Evolutionary conservation across 1,140 invertebrate species (phyloP).

Genomic region (Philotrypesis tridentata): DNA sequence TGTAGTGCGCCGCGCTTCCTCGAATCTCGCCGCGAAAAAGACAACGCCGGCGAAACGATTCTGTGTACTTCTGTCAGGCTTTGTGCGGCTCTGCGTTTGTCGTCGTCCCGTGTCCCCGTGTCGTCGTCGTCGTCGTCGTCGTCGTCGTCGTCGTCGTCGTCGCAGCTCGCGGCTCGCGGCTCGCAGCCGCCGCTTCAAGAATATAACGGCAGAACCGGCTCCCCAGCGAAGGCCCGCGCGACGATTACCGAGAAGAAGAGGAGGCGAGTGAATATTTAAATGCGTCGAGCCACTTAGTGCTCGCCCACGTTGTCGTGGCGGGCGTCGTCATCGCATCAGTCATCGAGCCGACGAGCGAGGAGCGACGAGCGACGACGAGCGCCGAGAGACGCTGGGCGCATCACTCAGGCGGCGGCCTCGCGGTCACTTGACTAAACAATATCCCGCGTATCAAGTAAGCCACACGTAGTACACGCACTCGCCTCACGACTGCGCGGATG

Average conservation of each 20-base stretch:
- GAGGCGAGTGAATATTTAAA: constrained; percentile 60
- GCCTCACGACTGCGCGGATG: not conserved
- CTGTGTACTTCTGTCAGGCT: not conserved
- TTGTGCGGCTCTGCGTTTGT: not conserved
- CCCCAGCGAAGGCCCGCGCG: not conserved
- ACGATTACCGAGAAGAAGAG: constrained; percentile 63
- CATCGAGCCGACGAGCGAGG: constrained; percentile 62
- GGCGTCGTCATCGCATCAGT: constrained; percentile 66
- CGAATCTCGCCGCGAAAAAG: not conserved
- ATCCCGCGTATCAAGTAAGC: constrained; percentile 63
- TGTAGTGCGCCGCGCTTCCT: not conserved
- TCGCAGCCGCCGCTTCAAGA: constrained; percentile 70
- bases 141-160: constrained; percentile 68
- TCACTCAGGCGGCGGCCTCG: constrained; percentile 55
- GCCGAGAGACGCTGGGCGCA: constrained; percentile 53
- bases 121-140: too few relatives aligned
- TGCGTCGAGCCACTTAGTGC: not conserved
- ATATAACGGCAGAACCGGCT: not conserved
- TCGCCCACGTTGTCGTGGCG: too few relatives aligned
- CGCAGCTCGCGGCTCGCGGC: too few relatives aligned
- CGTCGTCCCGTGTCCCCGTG: too few relatives aligned
- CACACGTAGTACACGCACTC: constrained; percentile 11
- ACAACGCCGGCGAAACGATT: not conserved
- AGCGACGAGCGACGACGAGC: constrained; percentile 57
- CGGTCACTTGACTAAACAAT: constrained; percentile 64